These are phyloP conservation scores for Saimiri boliviensis DNA, from an alignment of 2,113 vertebrate genomes.

Conservation along the genomic window DNA sequence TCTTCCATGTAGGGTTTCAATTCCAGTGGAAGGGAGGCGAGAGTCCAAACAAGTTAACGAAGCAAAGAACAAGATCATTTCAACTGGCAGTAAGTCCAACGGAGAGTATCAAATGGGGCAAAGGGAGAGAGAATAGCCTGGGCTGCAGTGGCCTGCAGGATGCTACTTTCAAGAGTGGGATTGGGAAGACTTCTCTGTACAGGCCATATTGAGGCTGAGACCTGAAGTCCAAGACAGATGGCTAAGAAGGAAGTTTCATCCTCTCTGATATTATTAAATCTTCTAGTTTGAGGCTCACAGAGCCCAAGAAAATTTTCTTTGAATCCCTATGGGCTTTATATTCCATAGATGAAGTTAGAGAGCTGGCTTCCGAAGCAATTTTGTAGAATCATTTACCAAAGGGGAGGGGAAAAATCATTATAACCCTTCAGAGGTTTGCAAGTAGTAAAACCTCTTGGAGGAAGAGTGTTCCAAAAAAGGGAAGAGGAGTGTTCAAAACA, in stretches of 20 bases:
- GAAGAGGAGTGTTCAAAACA: not conserved
- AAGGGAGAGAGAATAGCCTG: not conserved
- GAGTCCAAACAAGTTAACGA: not conserved
- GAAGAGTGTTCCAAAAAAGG: not conserved
- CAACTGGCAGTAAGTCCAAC: not conserved
- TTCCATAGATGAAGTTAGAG: constrained; percentile 53
- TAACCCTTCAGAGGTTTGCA: not conserved
- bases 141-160: not conserved
- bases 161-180: not conserved
- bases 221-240: constrained; percentile 40
- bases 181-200: not conserved
- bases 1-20: not conserved
- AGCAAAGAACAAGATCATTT: not conserved
- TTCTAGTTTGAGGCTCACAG: constrained; percentile 50
- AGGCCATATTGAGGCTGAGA: not conserved
- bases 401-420: not conserved
- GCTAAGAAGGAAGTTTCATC: constrained; percentile 52
- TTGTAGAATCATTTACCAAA: constrained; percentile 47
- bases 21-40: not conserved
- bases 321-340: constrained; percentile 43
- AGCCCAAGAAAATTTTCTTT: constrained; percentile 57
- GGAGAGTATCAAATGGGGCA: not conserved
- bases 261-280: constrained; percentile 67
- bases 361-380: constrained; percentile 65
- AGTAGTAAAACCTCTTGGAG: constrained; percentile 39